Percentiles rank a stretch among this genome's conserved stretches.
Evolutionary conservation across 1,140 invertebrate species (phyloP).

Genomic region (Musca vetustissima): DNA sequence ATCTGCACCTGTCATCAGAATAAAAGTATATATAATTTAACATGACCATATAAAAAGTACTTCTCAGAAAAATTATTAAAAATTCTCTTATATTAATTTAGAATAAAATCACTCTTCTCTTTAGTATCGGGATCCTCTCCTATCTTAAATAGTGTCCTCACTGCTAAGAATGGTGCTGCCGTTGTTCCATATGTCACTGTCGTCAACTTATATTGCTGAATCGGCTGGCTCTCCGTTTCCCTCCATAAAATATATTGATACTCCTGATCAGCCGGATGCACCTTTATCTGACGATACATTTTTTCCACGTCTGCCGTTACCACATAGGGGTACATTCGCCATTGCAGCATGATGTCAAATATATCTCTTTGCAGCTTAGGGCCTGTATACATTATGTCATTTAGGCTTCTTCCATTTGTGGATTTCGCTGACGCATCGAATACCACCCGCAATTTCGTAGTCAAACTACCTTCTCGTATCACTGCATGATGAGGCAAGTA

Average conservation of each 20-base stretch:
- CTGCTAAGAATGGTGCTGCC: conserved; percentile 39
- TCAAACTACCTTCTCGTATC: conserved; percentile 11
- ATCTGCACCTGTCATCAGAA: conserved; percentile 39
- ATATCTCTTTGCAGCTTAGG: conserved; percentile 44
- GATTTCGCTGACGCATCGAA: conserved; percentile 40
- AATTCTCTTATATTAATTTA: too few relatives aligned
- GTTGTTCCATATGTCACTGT: conserved; percentile 49
- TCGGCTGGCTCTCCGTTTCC: conserved; percentile 30
- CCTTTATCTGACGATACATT: conserved; percentile 46
- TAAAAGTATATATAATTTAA: too few relatives aligned
- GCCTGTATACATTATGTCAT: conserved; percentile 46
- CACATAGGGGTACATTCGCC: conserved; percentile 39
- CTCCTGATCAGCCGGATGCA: conserved; percentile 31
- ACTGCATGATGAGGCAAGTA: conserved; percentile 27
- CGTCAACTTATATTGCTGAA: conserved; percentile 39
- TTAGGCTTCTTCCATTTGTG: conserved; percentile 35
- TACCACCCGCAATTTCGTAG: conserved; percentile 42
- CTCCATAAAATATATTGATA: conserved; percentile 55
- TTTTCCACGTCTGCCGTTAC: conserved; percentile 44
- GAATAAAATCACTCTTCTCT: conserved; percentile 32
- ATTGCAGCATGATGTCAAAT: conserved; percentile 47
- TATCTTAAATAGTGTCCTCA: conserved; percentile 39
- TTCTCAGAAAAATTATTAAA: too few relatives aligned
- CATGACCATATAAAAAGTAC: conserved; percentile 56
- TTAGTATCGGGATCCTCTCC: conserved; percentile 41